Base-by-base conservation (phyloP, 2,888 invertebrate species). In the Teleogryllus oceanicus region DNA sequence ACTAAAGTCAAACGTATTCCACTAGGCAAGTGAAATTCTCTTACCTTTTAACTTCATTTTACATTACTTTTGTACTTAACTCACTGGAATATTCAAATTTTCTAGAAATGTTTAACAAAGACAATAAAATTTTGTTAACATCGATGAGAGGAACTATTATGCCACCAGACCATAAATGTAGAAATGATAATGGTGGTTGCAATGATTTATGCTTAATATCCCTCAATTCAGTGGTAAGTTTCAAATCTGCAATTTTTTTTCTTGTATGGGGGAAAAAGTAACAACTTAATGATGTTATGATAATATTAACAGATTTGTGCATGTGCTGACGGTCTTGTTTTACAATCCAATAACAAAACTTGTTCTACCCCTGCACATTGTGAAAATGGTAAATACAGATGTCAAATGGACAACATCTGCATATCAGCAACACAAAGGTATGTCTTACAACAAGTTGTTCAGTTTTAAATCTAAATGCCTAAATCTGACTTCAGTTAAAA, bases 201-300 rank as follows among this genome's bases (percentile, higher is more conserved):
- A 92, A 93, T 3, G 93, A 94, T 85, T 86, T 95, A 13, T 96
- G 96, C 84, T 89, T 94, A 2, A 89, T 91, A 80, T 79, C 50
- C 0, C 16, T 49, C 0, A 76, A 49, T 20, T 37, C 20, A 21
- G 20, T 13, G n/a, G 81, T 80, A 76, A 78, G 81, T 16, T 37
- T 37, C 0, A 37, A 37, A 8, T 1, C 1, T 8, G 5, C 8
- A 2, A 21, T 77, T 12, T 11, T 12, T 18, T 62, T 62, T 4
- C 0, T 4, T 13, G 16, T 13, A 4, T 16, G 16, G 8, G 8
- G 1, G 11, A 62, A 16, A 62, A 16, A 18, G 62, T 11, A 18
- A n/a, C 10, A n/a, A 18, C 4, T 62, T 20, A 16, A 78, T 13
- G 20, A 12, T 50, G 21, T 80, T 50, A 13, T 13, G 20, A 2